phyloP scores from a whole-genome alignment of 2,888 invertebrate genomes.

The Lasioglossum malachurum region DNA sequence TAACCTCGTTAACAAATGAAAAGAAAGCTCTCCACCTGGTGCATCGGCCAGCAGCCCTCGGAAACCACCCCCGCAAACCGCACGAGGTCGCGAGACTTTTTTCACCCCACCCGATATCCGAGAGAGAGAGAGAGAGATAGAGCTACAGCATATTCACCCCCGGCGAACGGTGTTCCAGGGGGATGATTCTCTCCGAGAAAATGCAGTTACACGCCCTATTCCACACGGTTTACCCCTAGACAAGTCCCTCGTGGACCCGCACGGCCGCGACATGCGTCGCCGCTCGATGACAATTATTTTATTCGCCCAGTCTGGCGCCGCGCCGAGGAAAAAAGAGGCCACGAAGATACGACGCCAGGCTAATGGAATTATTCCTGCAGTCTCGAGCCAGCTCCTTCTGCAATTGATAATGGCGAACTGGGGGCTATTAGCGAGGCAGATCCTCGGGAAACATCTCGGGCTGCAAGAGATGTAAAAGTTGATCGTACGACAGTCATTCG shows the following conservation, averaged over 20 bases:
- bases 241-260: constrained; percentile 23
- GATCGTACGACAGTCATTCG: neutral
- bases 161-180: constrained; percentile 32
- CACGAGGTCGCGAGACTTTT: constrained; percentile 22
- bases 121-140: neutral
- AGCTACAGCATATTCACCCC: constrained; percentile 23
- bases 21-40: constrained; percentile 58
- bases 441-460: neutral
- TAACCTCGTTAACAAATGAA: constrained; percentile 73
- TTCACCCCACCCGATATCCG: neutral
- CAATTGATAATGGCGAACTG: constrained; percentile 1
- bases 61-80: constrained; percentile 29
- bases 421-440: neutral
- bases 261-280: constrained; percentile 39
- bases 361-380: constrained; percentile 17
- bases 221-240: constrained; percentile 58
- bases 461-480: neutral
- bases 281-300: constrained; percentile 51
- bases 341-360: neutral
- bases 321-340: neutral
- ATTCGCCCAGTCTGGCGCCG: constrained; percentile 15
- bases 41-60: constrained; percentile 4
- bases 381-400: neutral
- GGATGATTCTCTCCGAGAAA: constrained; percentile 62
- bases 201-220: constrained; percentile 68